Base-by-base conservation (phyloP, 1,140 invertebrate genomes). In the Phocides pigmalion region DNA sequence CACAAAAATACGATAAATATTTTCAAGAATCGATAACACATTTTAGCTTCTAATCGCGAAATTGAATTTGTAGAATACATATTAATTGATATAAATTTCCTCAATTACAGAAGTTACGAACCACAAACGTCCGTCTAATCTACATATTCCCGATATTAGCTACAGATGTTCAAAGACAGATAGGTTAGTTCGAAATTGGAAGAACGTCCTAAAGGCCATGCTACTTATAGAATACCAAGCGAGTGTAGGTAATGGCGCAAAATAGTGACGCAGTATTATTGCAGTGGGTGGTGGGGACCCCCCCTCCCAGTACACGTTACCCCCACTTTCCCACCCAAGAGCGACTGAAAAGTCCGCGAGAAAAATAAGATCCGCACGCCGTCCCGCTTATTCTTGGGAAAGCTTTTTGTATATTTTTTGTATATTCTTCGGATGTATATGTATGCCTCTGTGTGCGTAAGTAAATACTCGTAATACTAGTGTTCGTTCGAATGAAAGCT, bases 241-340 rank as follows among this genome's bases (percentile, higher is more conserved):
- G 79, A 90, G 88, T 90, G 88, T 89, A 89, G 86, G 88, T 90
- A 90, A 90, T 91, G 89, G 89, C 86, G 89, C 89, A 91, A 91
- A 91, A 91, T 91, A 91, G 89, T 91, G 89, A 91, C 89, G 89
- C 89, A 89, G 89, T 91, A 91, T 91, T 91, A 91, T 91, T 91
- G 89, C 89, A 89, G 85, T 79, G 84, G 82, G 87, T 71, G 82
- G 84, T 64, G 77, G 76, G 67, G 67, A 44, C 50, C 66, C 70
- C 76, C 68, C 66, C 64, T 65, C 62, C 75, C 70, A 47, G 42
- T 59, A 68, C 54, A 70, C 49, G 59, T 44, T 62, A 35, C 64
- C 74, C 66, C 63, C 73, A 53, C 63, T 44, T 70, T 68, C 65
- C 75, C 69, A 64, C 76, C 79, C 76, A 54, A 73, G 82, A 87